Evolutionary conservation across 2,888 invertebrate genomes (phyloP), one percentile per base, ranked within the genome.

Genomic region (Mimachlamys varia): DNA sequence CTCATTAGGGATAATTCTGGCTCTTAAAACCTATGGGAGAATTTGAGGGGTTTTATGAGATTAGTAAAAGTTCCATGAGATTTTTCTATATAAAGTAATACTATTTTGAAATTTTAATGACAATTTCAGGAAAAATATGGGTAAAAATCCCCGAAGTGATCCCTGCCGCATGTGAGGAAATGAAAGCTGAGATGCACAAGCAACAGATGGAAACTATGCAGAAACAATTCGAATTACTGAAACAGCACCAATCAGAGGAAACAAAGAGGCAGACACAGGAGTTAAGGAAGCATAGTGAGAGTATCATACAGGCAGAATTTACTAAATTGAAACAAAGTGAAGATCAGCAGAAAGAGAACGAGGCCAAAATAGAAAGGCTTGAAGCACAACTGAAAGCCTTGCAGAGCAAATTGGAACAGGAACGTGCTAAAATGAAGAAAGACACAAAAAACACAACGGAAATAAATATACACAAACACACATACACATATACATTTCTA

Each of bases 171-270:
- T n/a, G n/a, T n/a, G 76, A 76, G 0, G 76, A 76, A 76, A 33
- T 76, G 76, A 76, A 76, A 76, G 15, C 27, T 76, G 76, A 76
- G 27, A 10, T 76, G 27, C 76, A 76, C 12, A 27, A 76, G 27
- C 76, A 76, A 33, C 76, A 76, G 33, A 33, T 33, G 27, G 76
- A 76, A 12, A 33, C 33, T 33, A 76, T 76, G 76, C 4, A 27
- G 15, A 76, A 76, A 76, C 76, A 76, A 76, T 76, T 76, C 76
- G 76, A 76, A 33, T 76, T 76, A 33, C 15, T 76, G 33, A 76
- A 76, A 27, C 76, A 4, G 76, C 76, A 76, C 33, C 76, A 76
- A 27, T 27, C 76, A 4, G 76, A 76, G 33, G 33, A 13, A 15
- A 33, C 33, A 33, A 27, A 13, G 27, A 33, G 33, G 33, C 76